Evolutionary conservation across 1,140 invertebrate genomes (phyloP), one percentile per base, ranked within the genome.

Genomic region (Drosophila santomea): DNA sequence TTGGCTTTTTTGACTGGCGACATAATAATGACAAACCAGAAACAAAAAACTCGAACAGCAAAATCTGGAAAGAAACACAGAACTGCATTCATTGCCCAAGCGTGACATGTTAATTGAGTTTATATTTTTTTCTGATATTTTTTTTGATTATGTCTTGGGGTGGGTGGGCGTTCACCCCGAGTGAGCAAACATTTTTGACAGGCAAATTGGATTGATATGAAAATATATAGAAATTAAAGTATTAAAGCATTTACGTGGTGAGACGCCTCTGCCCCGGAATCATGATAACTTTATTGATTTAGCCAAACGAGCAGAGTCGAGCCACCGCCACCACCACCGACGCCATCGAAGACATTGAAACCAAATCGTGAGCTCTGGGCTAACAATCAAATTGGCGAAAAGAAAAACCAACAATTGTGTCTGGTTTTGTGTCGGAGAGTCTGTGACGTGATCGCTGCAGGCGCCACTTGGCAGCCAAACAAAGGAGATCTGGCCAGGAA

Each of bases 201-300:
- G 83, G 63, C 80, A 76, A 84, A 84, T 71, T 48, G 67, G 67
- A 69, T 71, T 71, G 67, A 71, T 71, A 71, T 41, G 51, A 57
- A 71, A 72, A 77, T 74, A 77, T 74, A 82, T 78, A 63, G 50
- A 59, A 75, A 66, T 78, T 88, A 78, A 84, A 68, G 74, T 83
- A 78, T 66, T 79, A 66, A 72, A 55, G 41, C 64, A 51, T 78
- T 71, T 43, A 55, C 28, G 47, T 48, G 41, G 39, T 36, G 62
- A 75, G 67, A 77, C 80, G 80, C 80, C 80, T 85, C 81, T 84
- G 73, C 73, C 78, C 44, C 44, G 36, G 60, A 68, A 78, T 76
- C 67, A 73, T 89, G 79, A 89, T 89, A 83, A 89, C 83, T 89
- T 83, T 89, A 86, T 86, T 89, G 83, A 86, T 86, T 86, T 86